phyloP scores from a whole-genome alignment of 2,888 invertebrate genomes.

The Onchidella celtica region DNA sequence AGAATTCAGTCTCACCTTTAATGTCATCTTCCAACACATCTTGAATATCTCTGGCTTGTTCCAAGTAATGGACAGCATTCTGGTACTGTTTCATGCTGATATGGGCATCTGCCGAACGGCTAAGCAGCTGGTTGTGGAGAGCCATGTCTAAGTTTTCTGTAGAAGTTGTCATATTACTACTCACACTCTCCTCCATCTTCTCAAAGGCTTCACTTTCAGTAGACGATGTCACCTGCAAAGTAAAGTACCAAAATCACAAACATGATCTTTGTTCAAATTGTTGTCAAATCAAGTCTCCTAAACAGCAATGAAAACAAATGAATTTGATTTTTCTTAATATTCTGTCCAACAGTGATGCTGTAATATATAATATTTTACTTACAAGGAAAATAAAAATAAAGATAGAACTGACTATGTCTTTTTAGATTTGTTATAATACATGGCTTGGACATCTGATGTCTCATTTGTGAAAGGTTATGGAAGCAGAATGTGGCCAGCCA shows the following conservation, averaged over 20 bases:
- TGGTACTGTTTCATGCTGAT: slow-evolving; percentile 77
- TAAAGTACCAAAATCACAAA: background rate
- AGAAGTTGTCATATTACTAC: slow-evolving; percentile 50
- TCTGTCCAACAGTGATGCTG: no score
- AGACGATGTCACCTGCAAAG: slow-evolving; percentile 45
- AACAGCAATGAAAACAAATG: no score
- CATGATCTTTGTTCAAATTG: no score
- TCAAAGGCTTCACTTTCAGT: slow-evolving; percentile 47
- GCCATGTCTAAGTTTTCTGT: slow-evolving; percentile 69
- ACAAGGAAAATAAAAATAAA: no score
- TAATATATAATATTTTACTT: no score
- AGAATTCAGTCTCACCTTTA: slow-evolving; percentile 60
- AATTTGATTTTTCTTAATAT: no score
- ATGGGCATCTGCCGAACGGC: slow-evolving; percentile 77
- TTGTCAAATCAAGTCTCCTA: no score
- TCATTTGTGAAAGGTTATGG: no score
- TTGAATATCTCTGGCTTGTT: slow-evolving; percentile 78
- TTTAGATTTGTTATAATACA: no score
- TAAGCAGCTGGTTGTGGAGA: slow-evolving; percentile 78
- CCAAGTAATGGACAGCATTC: slow-evolving; percentile 76
- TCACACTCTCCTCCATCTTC: slow-evolving; percentile 36
- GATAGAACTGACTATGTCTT: no score
- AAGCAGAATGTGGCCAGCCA: no score
- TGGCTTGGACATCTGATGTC: no score
- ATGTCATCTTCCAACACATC: slow-evolving; percentile 77